Evolutionary conservation across 2,888 invertebrate genomes (phyloP), one percentile per base, ranked within the genome.

Genomic region (Drosophila testacea): DNA sequence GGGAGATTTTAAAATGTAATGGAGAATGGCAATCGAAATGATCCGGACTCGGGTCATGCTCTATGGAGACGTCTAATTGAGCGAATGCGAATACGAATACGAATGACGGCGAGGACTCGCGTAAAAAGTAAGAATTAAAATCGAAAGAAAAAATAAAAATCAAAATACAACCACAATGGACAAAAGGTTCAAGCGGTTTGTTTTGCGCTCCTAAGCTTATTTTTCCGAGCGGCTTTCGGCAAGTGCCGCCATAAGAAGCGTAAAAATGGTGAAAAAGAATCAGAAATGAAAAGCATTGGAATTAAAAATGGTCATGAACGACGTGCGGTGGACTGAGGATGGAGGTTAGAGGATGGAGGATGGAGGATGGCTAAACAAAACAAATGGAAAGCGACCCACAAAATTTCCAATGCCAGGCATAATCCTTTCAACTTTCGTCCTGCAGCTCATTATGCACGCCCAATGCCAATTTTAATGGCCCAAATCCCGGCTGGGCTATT

Each of bases 41-140:
- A 56, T 60, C 16, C 52, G 27, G 46, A 47, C 39, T 11, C 42
- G 60, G 64, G 69, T 57, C 69, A 66, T 56, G 73, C 76, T 50
- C 79, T 75, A 80, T 74, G 78, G 69, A 62, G 61, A 69, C 66
- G 62, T 86, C 83, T 86, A 86, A 88, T 86, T 85, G 88, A 84
- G 84, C 73, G 69, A 69, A 66, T 68, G 57, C 70, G 56, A 50
- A 51, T 54, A 50, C 36, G 39, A 16, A 41, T 41, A n/a, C 39
- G 13, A 41, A 34, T 36, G 54, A 13, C 54, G 48, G n/a, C 54
- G 32, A 66, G 67, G 63, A 62, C 59, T 67, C 70, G 67, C 79
- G 73, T 79, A 81, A 83, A 80, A 80, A 88, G 66, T 71, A 81
- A 76, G 86, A 85, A 85, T 85, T 85, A 85, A 85, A 85, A 77